Percentiles rank a stretch among this genome's conserved stretches.
phyloP scores from a whole-genome alignment of 2,797 vertebrate species.

The Vultur gryphus region DNA sequence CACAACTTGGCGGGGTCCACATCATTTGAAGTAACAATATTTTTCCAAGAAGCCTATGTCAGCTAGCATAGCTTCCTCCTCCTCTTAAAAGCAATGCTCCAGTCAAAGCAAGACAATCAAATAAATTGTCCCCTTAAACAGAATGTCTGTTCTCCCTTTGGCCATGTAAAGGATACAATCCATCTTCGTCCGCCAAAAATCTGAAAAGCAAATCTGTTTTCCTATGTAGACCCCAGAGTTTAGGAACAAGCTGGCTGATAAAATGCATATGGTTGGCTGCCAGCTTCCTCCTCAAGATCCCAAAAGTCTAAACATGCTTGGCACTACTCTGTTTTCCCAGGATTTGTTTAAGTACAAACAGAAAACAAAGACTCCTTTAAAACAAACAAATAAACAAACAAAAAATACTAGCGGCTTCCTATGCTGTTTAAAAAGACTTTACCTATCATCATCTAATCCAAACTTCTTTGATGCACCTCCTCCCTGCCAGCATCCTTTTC shows the following conservation, averaged over 20 bases:
- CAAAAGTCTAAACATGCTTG: background rate
- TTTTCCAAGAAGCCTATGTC: background rate
- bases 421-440: background rate
- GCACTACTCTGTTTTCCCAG: background rate
- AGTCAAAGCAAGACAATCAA: background rate
- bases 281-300: background rate
- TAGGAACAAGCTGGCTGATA: background rate
- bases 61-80: background rate
- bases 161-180: background rate
- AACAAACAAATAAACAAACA: background rate
- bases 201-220: constrained; percentile 28
- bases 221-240: background rate
- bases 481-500: background rate
- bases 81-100: background rate
- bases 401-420: background rate
- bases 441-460: background rate
- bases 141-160: background rate
- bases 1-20: background rate
- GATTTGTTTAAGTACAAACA: background rate
- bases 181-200: background rate
- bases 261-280: background rate
- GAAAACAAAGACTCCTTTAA: background rate
- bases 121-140: background rate
- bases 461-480: background rate
- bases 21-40: background rate